Conservation (phyloP, 2,113 vertebrate genomes). For the Pteropus alecto region DNA sequence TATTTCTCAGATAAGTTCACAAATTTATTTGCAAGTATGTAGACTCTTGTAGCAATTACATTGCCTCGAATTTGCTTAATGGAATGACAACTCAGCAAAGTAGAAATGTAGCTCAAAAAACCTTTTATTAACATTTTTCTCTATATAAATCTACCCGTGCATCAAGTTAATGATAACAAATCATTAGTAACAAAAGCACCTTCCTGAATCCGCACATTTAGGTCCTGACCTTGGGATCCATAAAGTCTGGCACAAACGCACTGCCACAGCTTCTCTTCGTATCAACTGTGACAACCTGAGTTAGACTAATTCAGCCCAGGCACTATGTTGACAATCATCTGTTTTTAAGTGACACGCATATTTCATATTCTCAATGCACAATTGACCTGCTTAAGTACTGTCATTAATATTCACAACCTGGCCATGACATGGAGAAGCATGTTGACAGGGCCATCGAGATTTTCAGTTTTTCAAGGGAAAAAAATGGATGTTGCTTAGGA, state of each 20-base stretch:
- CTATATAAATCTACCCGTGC: conserved; percentile 8
- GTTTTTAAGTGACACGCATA: conserved; percentile 73
- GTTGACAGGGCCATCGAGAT: conserved; percentile 45
- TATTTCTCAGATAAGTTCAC: conserved; percentile 54
- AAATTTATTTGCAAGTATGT: conserved; percentile 64
- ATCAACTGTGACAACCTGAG: conserved; percentile 6
- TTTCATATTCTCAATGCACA: conserved; percentile 75
- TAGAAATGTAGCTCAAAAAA: conserved; percentile 36
- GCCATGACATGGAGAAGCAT: conserved; percentile 37
- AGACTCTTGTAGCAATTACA: conserved; percentile 46
- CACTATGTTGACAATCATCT: conserved; percentile 71
- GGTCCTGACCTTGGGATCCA: conserved; percentile 32
- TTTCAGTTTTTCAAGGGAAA: conserved; percentile 61
- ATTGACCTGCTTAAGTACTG: conserved; percentile 64
- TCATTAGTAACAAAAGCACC: conserved; percentile 25
- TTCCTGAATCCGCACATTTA: neutral
- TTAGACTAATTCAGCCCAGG: conserved; percentile 72
- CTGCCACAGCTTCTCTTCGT: neutral
- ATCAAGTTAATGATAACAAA: conserved; percentile 46
- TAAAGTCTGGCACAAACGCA: neutral
- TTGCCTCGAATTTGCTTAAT: conserved; percentile 59
- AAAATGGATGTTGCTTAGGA: neutral
- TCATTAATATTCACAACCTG: conserved; percentile 78
- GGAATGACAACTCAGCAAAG: conserved; percentile 64
- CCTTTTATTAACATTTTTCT: conserved; percentile 50